phyloP scores from a whole-genome alignment of 2,113 vertebrate genomes.

The Neogobius melanostomus region DNA sequence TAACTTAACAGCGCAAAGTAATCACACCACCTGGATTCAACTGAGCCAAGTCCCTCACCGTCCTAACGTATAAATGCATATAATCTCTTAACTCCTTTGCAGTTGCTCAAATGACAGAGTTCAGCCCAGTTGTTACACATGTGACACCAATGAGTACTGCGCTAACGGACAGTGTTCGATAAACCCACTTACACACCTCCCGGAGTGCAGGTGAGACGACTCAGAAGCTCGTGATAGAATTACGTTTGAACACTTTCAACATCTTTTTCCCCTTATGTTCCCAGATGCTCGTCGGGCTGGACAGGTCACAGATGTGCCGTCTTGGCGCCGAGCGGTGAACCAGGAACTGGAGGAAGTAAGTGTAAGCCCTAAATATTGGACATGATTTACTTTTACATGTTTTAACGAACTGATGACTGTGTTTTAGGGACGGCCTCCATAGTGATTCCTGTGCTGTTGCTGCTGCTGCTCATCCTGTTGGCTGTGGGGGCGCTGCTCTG shows the following conservation, averaged over 20 bases:
- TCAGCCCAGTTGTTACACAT: slow-evolving; percentile 91
- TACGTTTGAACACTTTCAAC: no score
- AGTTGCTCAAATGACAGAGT: slow-evolving; percentile 82
- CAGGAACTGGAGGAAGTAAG: slow-evolving; percentile 56
- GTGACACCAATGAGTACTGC: slow-evolving; percentile 83
- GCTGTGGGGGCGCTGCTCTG: slow-evolving; percentile 82
- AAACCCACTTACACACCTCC: slow-evolving; percentile 77
- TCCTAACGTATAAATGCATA: no score
- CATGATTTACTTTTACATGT: not conserved
- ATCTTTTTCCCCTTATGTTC: not conserved
- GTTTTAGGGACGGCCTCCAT: slow-evolving; percentile 85
- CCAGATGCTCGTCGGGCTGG: slow-evolving; percentile 72
- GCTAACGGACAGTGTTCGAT: slow-evolving; percentile 88
- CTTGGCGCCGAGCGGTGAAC: not conserved
- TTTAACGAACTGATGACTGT: not conserved
- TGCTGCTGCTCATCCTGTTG: slow-evolving; percentile 82
- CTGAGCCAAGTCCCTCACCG: no score
- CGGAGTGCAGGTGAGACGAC: slow-evolving; percentile 84
- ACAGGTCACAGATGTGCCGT: slow-evolving; percentile 66
- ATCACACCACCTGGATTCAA: no score
- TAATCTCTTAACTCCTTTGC: not conserved
- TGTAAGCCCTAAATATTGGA: not conserved
- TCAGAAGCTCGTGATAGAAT: not conserved
- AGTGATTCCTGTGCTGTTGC: slow-evolving; percentile 83
- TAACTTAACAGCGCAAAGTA: no score